These are phyloP conservation scores for Drosophila subpulchrella DNA, from an alignment of 1,140 invertebrate species.

Conservation along the genomic window DNA sequence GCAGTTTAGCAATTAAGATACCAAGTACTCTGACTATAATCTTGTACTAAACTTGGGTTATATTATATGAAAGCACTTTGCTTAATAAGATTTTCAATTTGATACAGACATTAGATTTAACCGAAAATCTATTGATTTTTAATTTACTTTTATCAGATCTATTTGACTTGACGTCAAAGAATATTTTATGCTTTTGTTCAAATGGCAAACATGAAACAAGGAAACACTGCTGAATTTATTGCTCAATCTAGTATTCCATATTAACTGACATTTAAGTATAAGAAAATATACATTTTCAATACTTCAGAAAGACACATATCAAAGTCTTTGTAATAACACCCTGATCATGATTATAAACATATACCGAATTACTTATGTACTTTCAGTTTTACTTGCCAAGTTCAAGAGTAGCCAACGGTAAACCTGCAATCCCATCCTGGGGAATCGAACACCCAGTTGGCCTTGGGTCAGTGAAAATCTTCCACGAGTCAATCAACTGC, in stretches of 20 bases:
- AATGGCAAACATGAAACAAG: no score
- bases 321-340: not conserved
- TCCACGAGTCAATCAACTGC: slow-evolving; percentile 70
- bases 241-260: no score
- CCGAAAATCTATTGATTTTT: not conserved
- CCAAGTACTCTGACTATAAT: no score
- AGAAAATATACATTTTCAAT: no score
- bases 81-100: no score
- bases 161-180: not conserved
- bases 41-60: no score
- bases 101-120: not conserved
- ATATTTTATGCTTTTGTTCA: not conserved
- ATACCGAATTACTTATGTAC: not conserved
- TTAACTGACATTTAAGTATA: no score
- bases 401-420: slow-evolving; percentile 73
- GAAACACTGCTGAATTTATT: no score
- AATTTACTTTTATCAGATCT: not conserved
- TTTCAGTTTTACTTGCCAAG: slow-evolving; percentile 35
- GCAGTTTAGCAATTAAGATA: not conserved
- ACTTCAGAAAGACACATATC: no score
- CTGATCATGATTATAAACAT: not conserved
- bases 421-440: slow-evolving; percentile 17
- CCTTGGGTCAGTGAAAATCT: slow-evolving; percentile 67
- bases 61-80: no score
- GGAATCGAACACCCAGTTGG: slow-evolving; percentile 47